These are phyloP conservation scores for Amiota mariae DNA, from an alignment of 2,888 invertebrate genomes.

Conservation along the genomic window DNA sequence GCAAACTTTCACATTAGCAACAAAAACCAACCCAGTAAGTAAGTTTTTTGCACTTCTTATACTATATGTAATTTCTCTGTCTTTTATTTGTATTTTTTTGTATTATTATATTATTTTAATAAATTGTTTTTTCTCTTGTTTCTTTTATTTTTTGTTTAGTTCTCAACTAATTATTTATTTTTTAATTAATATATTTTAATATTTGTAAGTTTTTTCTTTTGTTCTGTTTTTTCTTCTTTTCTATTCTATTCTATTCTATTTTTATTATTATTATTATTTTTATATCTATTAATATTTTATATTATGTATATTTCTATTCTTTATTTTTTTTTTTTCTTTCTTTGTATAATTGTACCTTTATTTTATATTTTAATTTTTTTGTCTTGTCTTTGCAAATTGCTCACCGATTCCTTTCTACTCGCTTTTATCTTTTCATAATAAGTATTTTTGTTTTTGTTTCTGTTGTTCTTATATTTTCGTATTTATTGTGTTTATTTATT, in stretches of 20 bases:
- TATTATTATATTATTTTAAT: slow-evolving; percentile 28
- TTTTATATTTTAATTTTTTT: slow-evolving; percentile 21
- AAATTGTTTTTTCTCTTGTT: slow-evolving; percentile 32
- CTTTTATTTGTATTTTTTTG: slow-evolving; percentile 3
- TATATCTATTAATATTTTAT: slow-evolving; percentile 33
- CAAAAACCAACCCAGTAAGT: too few relatives aligned
- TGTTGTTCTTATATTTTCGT: background rate
- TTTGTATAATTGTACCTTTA: slow-evolving; percentile 43
- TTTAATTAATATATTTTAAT: slow-evolving; percentile 35
- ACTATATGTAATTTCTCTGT: background rate
- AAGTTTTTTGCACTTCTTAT: too few relatives aligned
- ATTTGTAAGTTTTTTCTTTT: slow-evolving; percentile 38
- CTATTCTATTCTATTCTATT: background rate
- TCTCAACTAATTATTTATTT: slow-evolving; percentile 10
- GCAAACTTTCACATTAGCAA: too few relatives aligned
- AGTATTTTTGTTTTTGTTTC: background rate
- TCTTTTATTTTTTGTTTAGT: slow-evolving; percentile 15
- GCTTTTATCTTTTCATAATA: slow-evolving; percentile 25
- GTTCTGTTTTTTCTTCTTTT: slow-evolving; percentile 30
- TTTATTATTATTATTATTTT: slow-evolving; percentile 31
- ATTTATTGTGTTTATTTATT: slow-evolving; percentile 36
- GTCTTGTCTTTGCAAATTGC: background rate
- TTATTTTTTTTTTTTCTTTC: background rate
- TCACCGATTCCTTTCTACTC: background rate
- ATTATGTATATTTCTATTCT: slow-evolving; percentile 8